Evolutionary conservation across 2,888 invertebrate genomes (phyloP), one percentile per base, ranked within the genome.

Genomic region (Gibbula magus): DNA sequence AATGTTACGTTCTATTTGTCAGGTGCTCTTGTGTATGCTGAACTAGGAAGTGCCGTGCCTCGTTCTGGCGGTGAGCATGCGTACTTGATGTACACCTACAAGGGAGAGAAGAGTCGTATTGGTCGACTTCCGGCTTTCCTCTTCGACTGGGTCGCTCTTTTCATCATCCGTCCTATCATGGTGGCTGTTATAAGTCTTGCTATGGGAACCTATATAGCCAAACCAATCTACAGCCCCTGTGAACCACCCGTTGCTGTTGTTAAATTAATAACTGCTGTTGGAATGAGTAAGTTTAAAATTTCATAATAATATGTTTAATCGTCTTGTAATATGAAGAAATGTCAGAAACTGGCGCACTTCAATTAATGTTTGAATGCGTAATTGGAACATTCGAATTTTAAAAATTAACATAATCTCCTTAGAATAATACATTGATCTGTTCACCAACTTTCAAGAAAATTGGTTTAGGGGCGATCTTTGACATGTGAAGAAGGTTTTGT

Each of bases 21-120:
- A 96, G 96, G 96, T 84, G 96, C 96, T 0, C 91, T 96, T 80
- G 95, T 96, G 0, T 96, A 96, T 90, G 96, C 96, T 53, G 96
- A 97, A 93, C 93, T 97, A 77, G 96, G 96, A 61, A 96, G 96
- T 0, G 95, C 96, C 0, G 95, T 96, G 8, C 96, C 96, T 0
- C 94, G 95, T 88, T 96, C 96, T 0, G 97, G 97, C 3, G 96
- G 96, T 1, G 96, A 96, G 92, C 96, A 96, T 91, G 95, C 96
- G 0, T 96, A 96, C 91, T 7, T 87, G 22, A 86, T 88, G 86
- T 85, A 87, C 78, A 84, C 88, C 16, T 89, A 88, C 79, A 86
- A 84, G 35, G 76, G 77, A 18, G 79, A 81, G 18, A 67, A 78
- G 39, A 80, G 80, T 54, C 77, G 75, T 7, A 82, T 86, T 39